Evolutionary conservation across 2,113 vertebrate species (phyloP).

Genomic region (Cisticola juncidis): DNA sequence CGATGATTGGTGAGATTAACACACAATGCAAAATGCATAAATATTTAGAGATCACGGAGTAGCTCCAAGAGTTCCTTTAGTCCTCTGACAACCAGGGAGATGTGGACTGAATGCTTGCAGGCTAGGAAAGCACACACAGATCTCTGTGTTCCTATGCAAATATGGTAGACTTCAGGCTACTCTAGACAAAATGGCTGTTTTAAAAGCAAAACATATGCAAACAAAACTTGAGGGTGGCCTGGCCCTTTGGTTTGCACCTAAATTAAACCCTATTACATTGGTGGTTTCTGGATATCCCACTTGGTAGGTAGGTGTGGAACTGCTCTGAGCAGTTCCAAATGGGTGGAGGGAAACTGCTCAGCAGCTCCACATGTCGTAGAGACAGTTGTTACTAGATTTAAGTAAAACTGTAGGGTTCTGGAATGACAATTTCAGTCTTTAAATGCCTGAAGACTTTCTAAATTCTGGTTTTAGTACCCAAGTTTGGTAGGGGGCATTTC

Average conservation of each 20-base stretch:
- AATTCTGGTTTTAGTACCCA: neutral
- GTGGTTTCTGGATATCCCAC: neutral
- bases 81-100: neutral
- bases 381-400: neutral
- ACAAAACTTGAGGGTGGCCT: neutral
- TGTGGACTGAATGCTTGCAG: neutral
- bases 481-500: fast-evolving
- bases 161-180: neutral
- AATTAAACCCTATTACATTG: neutral
- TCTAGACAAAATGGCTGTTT: neutral
- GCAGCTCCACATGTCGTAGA: neutral
- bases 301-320: neutral
- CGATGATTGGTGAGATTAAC: neutral
- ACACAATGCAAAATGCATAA: neutral
- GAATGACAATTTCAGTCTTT: neutral
- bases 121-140: neutral
- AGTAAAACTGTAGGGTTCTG: neutral
- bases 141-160: neutral
- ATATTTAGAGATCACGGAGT: neutral
- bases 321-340: neutral
- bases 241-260: neutral
- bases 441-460: neutral
- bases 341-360: neutral
- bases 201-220: neutral
- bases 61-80: neutral